These are phyloP conservation scores for Proctacanthus coquilletti DNA, from an alignment of 1,140 invertebrate genomes.

Conservation along the genomic window DNA sequence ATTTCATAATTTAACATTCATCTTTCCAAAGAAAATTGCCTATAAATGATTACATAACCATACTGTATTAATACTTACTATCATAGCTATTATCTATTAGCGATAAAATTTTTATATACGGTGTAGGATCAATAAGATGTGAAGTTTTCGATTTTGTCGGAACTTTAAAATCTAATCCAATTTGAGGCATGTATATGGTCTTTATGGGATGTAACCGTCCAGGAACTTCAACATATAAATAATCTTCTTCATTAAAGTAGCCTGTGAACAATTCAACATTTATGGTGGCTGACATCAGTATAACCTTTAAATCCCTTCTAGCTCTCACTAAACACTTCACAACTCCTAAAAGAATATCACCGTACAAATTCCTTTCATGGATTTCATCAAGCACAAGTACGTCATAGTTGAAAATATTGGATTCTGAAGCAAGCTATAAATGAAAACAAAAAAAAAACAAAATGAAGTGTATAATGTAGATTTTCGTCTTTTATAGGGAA, in stretches of 20 bases:
- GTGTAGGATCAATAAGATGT: conserved; percentile 74
- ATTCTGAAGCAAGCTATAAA: conserved; percentile 38
- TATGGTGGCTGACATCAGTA: conserved; percentile 98
- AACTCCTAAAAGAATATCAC: conserved; percentile 87
- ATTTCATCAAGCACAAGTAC: conserved; percentile 89
- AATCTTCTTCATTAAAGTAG: conserved; percentile 73
- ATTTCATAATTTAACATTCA: too few relatives aligned
- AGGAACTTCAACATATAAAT: conserved; percentile 77
- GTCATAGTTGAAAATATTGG: conserved; percentile 52
- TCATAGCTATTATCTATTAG: conserved; percentile 81
- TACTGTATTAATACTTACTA: conserved; percentile 40
- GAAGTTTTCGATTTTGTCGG: conserved; percentile 43
- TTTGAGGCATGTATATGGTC: conserved; percentile 69
- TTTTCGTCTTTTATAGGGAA: too few relatives aligned
- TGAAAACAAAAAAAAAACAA: conserved; percentile 10
- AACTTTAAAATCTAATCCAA: conserved; percentile 47
- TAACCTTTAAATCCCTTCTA: conserved; percentile 69
- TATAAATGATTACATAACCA: too few relatives aligned
- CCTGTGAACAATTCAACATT: conserved; percentile 84
- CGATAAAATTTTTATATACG: conserved; percentile 84
- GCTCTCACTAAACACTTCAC: conserved; percentile 77
- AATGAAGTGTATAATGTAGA: too few relatives aligned
- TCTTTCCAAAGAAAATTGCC: too few relatives aligned
- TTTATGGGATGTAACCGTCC: conserved; percentile 88
- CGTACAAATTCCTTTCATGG: conserved; percentile 89